Base-by-base conservation (phyloP, 2,113 vertebrate genomes). In the Plotosus lineatus region DNA sequence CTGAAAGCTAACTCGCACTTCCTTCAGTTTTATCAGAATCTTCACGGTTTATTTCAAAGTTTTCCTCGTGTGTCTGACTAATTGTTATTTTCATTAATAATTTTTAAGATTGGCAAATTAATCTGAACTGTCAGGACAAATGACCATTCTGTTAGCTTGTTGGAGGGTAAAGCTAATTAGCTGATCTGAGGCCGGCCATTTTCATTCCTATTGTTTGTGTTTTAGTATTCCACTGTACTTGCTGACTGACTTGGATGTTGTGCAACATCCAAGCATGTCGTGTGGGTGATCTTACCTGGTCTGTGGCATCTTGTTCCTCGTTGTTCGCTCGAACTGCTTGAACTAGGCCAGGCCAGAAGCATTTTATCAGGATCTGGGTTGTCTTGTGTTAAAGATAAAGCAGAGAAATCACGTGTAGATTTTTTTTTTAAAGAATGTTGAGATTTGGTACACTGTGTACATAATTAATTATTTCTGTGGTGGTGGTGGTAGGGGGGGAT, bases 291-390 rank as follows among this genome's bases (percentile, higher is more conserved):
- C 1, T 73, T 51, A 36, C 28, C 17, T 17, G 17, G 46, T 50
- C 1, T 51, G 17, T 33, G 14, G 0, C 3, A 2, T 33, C 8
- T n/a, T 19, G 65, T 55, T 33, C 53, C 9, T 69, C 48, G 17
- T 14, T n/a, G 15, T 26, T 61, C 40, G 56, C 33, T 75, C 36
- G 14, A 66, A 58, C 26, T 19, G 17, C 10, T 12, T 46, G 66
- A 55, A 14, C 38, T 72, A 26, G 48, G 56, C 17, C 77, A 82
- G 55, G 84, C 65, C 71, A 82, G 72, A 73, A 76, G 77, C 53
- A 77, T n/a, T 85, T 85, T 85, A 81, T 85, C 82, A 68, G 44
- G 31, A 36, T 21, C 36, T 42, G 28, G 2, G 46, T 51, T 46
- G 69, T 46, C 46, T 33, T 51, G 46, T 36, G 48, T 2, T 50